Evolutionary conservation across 2,888 invertebrate genomes (phyloP), one percentile per base, ranked within the genome.

Genomic region (Mesodorylaimus sp.): DNA sequence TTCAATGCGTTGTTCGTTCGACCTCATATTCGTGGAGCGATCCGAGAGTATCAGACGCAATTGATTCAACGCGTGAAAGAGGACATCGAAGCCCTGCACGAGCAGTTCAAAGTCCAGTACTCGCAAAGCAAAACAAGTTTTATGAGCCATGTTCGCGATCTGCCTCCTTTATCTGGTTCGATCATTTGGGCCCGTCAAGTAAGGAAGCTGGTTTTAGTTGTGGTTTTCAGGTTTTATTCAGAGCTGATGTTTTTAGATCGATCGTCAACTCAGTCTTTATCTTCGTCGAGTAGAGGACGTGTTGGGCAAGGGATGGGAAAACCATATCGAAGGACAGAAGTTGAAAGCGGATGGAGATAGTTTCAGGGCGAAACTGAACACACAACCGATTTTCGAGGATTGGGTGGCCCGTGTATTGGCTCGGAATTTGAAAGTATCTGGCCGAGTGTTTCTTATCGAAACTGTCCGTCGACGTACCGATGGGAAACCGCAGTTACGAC

Each of bases 1-100:
- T 99, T 95, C 74, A 99, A 99, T 71, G 95, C 95, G 0, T 74
- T 99, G 47, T 97, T 99, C 72, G 91, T 99, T 10, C 79, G 97
- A 7, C 95, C 93, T 1, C 95, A 97, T 70, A 99, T 99, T 66
- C 79, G 93, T 48, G 95, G 97, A 43, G 97, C 97, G 25, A 99
- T 99, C 58, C 76, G 95, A 42, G 97, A 97, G 71, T 97, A 97
- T 70, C 97, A 99, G 72, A 93, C 95, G 0, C 93, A 97, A 68
- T 76, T 99, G 50, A 97, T 99, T 65, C 93, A 95, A 66, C 77
- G 95, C 47, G 97, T 99, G 24, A 97, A 97, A 69, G 95, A 95
- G 65, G 97, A 99, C 65, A 99, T 99, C 59, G 93, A 93, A 67
- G 79, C 86, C 0, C 71, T 99, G 50, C 95, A 97, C 68, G 91